Base-by-base conservation (phyloP, 2,888 invertebrate species). In the Oligia strigilis region DNA sequence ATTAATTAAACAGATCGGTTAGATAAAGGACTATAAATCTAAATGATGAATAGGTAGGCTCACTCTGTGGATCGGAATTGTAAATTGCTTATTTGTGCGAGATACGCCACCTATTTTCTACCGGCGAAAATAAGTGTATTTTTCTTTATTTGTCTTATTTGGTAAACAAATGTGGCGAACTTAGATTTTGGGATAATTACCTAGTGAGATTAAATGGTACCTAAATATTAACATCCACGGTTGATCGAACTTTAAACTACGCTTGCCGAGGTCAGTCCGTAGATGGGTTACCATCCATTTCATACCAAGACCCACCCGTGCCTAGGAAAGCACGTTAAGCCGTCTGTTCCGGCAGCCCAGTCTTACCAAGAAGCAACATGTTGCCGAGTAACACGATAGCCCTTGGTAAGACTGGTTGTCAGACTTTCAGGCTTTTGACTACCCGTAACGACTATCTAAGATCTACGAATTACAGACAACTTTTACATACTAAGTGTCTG, bases 21-120 rank as follows among this genome's bases (percentile, higher is more conserved):
- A 95, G 96, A 96, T 96, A 96, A 95, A 95, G 93, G 94, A 94
- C 96, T 92, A 96, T 97, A 96, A 97, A 96, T 97, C 97, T 96
- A 93, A 96, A 96, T 96, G 96, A 97, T 95, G 95, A 95, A 97
- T 96, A 95, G 96, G 94, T 94, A 92, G 94, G 95, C 94, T 95
- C 93, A 93, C 88, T 91, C 87, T 82, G 89, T 87, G 94, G 94
- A 94, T 94, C 92, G 90, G 95, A 96, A 95, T 95, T 95, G 96
- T 95, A 95, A 95, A 96, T 96, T 95, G 94, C 95, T 94, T 95
- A 95, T 95, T 94, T 95, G 94, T 92, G 91, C 87, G 77, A 66
- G 76, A 83, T 88, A 69, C 74, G 14, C 40, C 66, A 82, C 83
- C 91, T 92, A 92, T 92, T 92, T 92, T 90, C 78, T 88, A 84